A percentile compares a stretch with the other conserved stretches of the same genome.
Evolutionary conservation across 2,113 vertebrate genomes (phyloP).

Genomic region (Cricetomys ansorgei): DNA sequence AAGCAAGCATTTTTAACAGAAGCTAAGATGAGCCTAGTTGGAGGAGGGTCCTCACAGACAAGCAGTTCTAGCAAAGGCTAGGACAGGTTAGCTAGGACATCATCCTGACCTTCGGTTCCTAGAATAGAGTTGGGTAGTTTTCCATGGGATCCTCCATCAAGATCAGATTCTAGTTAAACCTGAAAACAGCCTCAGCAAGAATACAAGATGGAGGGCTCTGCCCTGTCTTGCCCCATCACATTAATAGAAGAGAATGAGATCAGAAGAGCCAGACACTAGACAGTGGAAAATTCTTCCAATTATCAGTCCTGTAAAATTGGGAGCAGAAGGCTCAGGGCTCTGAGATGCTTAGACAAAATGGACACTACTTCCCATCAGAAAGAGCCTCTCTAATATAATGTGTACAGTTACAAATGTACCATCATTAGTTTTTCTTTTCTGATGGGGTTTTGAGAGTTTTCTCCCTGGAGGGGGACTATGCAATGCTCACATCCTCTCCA

Average conservation of each 20-base stretch:
- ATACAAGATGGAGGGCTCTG: not conserved
- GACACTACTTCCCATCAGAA: conserved; percentile 37
- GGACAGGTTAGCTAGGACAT: not conserved
- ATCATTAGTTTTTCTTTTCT: not conserved
- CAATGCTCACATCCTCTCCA: not conserved
- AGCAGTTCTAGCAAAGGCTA: not conserved
- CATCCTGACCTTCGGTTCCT: not conserved
- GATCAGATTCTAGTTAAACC: not conserved
- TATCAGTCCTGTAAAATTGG: conserved; percentile 11
- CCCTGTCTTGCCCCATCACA: not conserved
- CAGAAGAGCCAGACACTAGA: not conserved
- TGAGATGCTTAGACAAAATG: conserved; percentile 38
- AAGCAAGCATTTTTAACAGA: not conserved
- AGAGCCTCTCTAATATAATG: not conserved
- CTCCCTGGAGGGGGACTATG: not conserved
- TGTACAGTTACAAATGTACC: conserved; percentile 33
- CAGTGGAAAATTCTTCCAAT: conserved; percentile 57
- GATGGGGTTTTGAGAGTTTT: not conserved
- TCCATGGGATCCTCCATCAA: not conserved
- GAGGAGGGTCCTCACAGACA: not conserved
- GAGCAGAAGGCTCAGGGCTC: conserved; percentile 29
- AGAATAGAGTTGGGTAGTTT: not conserved
- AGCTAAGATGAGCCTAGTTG: not conserved
- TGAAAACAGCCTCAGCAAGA: not conserved
- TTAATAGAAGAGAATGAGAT: conserved; percentile 6